These are phyloP conservation scores for Romanomermis culicivorax DNA, from an alignment of 2,888 invertebrate genomes.

Conservation along the genomic window DNA sequence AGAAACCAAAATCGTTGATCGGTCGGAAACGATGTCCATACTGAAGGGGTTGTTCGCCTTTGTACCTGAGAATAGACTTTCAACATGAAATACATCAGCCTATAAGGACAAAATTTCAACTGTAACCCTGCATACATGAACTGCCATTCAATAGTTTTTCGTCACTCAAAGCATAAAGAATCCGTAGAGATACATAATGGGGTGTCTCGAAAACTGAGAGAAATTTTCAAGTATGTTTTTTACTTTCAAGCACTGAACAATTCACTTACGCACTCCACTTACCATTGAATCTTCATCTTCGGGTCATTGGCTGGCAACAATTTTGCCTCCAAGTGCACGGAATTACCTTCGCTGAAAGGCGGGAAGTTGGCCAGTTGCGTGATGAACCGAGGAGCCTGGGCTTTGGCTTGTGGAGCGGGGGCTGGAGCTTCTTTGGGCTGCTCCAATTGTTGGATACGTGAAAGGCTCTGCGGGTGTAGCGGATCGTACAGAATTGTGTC, in stretches of 20 bases:
- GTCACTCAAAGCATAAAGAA: too few species aligned
- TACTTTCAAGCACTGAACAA: too few species aligned
- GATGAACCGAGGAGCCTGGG: constrained; percentile 55
- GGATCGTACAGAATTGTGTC: constrained; percentile 57
- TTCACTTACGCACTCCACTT: too few species aligned
- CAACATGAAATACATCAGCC: constrained; percentile 40
- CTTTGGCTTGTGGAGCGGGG: constrained; percentile 14
- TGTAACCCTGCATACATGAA: too few species aligned
- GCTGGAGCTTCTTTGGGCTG: constrained; percentile 12
- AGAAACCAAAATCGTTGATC: constrained; percentile 76
- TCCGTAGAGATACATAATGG: too few species aligned
- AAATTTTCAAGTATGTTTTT: too few species aligned
- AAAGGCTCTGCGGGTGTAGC: constrained; percentile 74
- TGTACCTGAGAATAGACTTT: too few species aligned
- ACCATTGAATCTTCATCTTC: constrained; percentile 29
- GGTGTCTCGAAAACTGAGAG: too few species aligned
- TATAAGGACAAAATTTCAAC: too few species aligned
- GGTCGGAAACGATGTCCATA: constrained; percentile 66
- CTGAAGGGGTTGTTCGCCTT: constrained; percentile 66
- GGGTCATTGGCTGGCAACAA: constrained; percentile 31
- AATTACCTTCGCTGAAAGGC: constrained; percentile 63
- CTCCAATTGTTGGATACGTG: constrained; percentile 35
- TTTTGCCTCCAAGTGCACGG: constrained; percentile 75
- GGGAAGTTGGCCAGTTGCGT: constrained; percentile 61
- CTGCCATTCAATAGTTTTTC: too few species aligned